Evolutionary conservation across 2,113 vertebrate genomes (phyloP).

Genomic region (Heterotilapia buettikoferi): DNA sequence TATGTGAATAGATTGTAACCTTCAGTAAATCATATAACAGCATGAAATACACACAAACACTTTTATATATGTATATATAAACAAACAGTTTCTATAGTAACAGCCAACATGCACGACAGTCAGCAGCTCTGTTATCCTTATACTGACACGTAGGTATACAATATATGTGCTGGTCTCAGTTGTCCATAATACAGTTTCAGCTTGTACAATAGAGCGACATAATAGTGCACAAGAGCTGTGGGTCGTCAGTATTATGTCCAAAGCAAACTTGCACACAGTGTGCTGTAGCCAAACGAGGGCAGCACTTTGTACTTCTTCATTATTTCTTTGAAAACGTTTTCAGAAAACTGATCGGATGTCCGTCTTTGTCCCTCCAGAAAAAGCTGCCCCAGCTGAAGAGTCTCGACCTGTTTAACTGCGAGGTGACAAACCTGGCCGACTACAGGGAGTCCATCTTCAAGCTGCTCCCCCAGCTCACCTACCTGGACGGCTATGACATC

Average conservation of each 20-base stretch:
- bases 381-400: conserved; percentile 75
- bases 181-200: not conserved
- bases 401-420: conserved; percentile 80
- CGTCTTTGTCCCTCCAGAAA: conserved; percentile 55
- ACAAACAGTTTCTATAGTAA: not conserved
- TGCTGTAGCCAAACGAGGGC: not conserved
- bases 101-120: not conserved
- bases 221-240: not conserved
- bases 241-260: not conserved
- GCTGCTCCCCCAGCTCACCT: conserved; percentile 79
- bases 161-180: not conserved
- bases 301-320: not conserved
- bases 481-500: conserved; percentile 78
- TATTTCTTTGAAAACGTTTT: not conserved
- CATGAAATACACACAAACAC: not conserved
- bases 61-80: not conserved
- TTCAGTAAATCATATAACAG: not conserved
- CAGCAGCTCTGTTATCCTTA: not conserved
- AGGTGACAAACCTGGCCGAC: conserved; percentile 80
- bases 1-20: not conserved
- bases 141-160: not conserved
- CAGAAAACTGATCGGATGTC: not conserved
- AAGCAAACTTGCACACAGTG: not conserved
- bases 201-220: not conserved
- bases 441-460: conserved; percentile 79